Evolutionary conservation across 2,113 vertebrate species (phyloP), one percentile per base, ranked within the genome.

Genomic region (Falcunculus frontatus): DNA sequence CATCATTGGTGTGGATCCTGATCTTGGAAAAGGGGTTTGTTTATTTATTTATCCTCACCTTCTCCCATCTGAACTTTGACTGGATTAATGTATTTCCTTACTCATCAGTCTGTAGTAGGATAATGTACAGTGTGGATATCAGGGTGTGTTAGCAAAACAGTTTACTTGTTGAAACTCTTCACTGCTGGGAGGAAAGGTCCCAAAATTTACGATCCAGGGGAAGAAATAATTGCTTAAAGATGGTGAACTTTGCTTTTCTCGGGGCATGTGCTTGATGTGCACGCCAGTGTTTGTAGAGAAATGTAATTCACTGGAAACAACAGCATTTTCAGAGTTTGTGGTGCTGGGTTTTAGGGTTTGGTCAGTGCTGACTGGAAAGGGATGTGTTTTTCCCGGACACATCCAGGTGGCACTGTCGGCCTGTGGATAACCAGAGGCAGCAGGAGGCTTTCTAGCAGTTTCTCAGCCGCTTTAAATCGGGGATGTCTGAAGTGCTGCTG

Each of bases 391-490:
- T 46, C 35, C 59, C 17, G 4, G 3, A 1, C 22, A 2, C 3
- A 0, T 41, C 0, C 70, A 97, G 98, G 27, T 96, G 98, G 97
- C 88, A 63, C 93, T 93, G 70, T 95, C 20, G 87, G 47, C 79
- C 92, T 33, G 5, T 8, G 26, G 23, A 16, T 19, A 14, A 16
- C 10, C 26, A 4, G 5, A 8, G 39, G 56, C 6, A 56, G 26
- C 44, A 32, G 25, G 55, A 59, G 16, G 11, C 65, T 94, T 96
- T 94, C 87, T 89, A 95, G 82, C 56, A 84, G 80, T 69, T 96
- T 97, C 86, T 91, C 53, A 46, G 84, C 18, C 27, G 9, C 93
- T 88, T 88, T 23, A 56, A 57, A 44, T 52, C 30, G 3, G 17
- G 59, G 39, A 0, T 74, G 1, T 47, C 75, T 72, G 75, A 47